Percentiles rank a stretch among this genome's conserved stretches.
phyloP scores from a whole-genome alignment of 2,797 vertebrate genomes.

The Saxicola maurus region DNA sequence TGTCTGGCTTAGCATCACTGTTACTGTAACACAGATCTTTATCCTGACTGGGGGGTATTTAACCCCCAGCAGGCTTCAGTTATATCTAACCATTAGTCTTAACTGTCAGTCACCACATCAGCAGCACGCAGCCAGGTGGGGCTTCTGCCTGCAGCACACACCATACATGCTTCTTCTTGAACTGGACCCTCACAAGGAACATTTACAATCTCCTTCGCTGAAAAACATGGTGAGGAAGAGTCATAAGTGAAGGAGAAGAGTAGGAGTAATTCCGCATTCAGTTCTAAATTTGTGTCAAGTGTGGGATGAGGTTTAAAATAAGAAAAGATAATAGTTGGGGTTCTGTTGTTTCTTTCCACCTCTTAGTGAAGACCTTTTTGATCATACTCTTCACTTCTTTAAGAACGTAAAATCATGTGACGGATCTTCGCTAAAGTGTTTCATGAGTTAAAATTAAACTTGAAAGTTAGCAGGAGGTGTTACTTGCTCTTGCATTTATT shows the following conservation, averaged over 20 bases:
- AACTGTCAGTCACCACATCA: neutral
- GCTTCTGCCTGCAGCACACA: neutral
- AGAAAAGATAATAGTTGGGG: conserved; percentile 49
- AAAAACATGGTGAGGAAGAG: conserved; percentile 17
- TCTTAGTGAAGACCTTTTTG: conserved; percentile 10
- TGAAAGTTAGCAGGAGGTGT: neutral
- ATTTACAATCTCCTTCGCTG: neutral
- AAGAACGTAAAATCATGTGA: neutral
- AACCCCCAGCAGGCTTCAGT: neutral
- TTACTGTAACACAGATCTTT: neutral
- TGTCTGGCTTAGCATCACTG: neutral
- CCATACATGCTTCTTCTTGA: neutral
- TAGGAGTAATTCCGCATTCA: conserved; percentile 40
- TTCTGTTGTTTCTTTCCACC: conserved; percentile 44
- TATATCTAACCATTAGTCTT: neutral
- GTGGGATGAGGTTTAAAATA: conserved; percentile 60
- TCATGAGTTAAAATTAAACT: conserved; percentile 9
- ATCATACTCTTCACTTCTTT: neutral
- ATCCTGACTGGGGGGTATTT: neutral
- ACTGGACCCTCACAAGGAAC: neutral
- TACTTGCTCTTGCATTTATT: neutral
- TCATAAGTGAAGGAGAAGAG: conserved; percentile 44
- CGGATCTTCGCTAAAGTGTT: neutral
- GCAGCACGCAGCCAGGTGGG: neutral
- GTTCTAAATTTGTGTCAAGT: conserved; percentile 50